These are phyloP conservation scores for Procapra przewalskii DNA, from an alignment of 2,113 vertebrate genomes.

Conservation along the genomic window DNA sequence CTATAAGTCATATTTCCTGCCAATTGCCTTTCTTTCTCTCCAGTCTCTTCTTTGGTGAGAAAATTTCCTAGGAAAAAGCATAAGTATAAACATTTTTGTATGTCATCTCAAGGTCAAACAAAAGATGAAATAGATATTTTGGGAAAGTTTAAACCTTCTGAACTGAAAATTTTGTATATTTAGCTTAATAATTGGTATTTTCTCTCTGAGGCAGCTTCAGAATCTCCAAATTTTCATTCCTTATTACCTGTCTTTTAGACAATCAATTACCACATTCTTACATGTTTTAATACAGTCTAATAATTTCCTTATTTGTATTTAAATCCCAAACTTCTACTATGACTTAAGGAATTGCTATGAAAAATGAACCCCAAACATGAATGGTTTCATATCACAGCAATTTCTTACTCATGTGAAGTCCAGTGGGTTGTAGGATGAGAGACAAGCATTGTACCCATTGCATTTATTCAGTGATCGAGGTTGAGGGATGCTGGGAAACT, in stretches of 20 bases:
- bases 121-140: neutral
- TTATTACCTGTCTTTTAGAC: neutral
- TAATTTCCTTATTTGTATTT: neutral
- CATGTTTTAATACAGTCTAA: neutral
- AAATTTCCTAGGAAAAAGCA: neutral
- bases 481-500: neutral
- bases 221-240: neutral
- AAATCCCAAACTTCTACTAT: neutral
- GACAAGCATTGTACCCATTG: accelerated
- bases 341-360: neutral
- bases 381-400: neutral
- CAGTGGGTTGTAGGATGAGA: accelerated
- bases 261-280: neutral
- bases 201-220: neutral
- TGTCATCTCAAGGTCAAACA: neutral
- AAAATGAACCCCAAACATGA: neutral
- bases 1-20: neutral
- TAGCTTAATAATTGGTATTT: neutral
- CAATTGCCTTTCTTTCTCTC: neutral
- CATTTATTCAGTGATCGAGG: neutral
- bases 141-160: neutral
- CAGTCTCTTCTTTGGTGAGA: neutral
- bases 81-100: neutral
- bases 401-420: neutral
- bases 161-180: neutral